Base-by-base conservation (phyloP, 2,113 vertebrate species). In the Budorcas taxicolor region DNA sequence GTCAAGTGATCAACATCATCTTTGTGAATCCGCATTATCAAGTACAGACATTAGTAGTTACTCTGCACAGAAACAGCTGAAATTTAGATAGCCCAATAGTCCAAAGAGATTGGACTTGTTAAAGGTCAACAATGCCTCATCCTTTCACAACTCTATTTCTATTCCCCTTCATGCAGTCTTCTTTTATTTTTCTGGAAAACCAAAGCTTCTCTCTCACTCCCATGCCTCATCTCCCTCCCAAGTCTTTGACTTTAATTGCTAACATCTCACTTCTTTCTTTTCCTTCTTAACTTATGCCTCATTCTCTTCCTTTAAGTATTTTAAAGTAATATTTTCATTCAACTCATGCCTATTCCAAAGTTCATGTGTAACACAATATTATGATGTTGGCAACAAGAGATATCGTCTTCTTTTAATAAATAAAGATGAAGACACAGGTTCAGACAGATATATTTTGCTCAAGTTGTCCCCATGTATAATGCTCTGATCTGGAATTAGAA, bases 21-120 rank as follows among this genome's bases (percentile, higher is more conserved):
- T 58, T 64, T 94, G 67, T 36, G 91, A 97, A 27, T n/a, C 58
- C 87, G 13, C 40, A 67, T 96, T 94, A 95, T 45, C n/a, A 87
- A 96, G 60, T 76, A 25, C 64, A 97, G 88, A 92, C 80, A 74
- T 91, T 57, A 94, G 27, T 52, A 50, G 58, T 85, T 94, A 52
- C 50, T 82, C 97, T 82, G 81, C 87, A 96, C 40, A 94, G 31
- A 85, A 98, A 94, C 60, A 82, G 52, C 33, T 97, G 0, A 0
- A 82, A 87, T 90, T 88, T 53, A 62, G 74, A 90, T 21, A 74
- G 29, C 43, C 74, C 15, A 80, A 67, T 4, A 80, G 27, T 87
- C 57, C 67, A 0, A 94, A 1, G 53, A 88, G 67, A 95, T 92
- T 81, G 19, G 16, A 5, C 3, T 74, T 96, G 27, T 81, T 93